Percentiles rank a stretch among this genome's conserved stretches.
Conservation (phyloP, 2,888 invertebrate genomes). For the Hesperia comma region DNA sequence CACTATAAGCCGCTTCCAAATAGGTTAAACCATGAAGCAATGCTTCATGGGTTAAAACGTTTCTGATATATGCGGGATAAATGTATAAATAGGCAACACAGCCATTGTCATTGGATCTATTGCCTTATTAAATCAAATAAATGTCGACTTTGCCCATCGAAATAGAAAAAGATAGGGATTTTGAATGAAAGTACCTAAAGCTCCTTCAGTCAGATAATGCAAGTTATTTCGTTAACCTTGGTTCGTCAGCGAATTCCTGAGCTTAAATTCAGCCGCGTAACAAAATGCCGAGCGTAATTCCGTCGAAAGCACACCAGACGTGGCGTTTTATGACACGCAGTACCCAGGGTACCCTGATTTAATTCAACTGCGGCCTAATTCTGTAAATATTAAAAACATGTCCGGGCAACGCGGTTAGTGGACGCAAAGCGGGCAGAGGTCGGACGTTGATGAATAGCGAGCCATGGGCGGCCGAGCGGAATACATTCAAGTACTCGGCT, state of each 20-base stretch:
- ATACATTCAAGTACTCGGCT: slow-evolving; percentile 24
- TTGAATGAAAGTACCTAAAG: too few species aligned
- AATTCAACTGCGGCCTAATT: slow-evolving; percentile 13
- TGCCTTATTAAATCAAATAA: too few species aligned
- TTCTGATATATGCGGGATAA: too few species aligned
- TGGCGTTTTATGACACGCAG: background rate
- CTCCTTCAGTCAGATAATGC: background rate
- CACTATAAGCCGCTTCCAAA: too few species aligned
- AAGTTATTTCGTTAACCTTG: slow-evolving; percentile 2
- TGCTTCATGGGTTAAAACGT: too few species aligned
- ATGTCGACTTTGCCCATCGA: too few species aligned
- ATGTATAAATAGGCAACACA: too few species aligned
- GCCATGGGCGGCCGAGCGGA: slow-evolving; percentile 39
- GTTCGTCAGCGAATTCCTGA: background rate
- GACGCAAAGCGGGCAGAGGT: slow-evolving; percentile 45
- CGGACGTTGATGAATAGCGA: slow-evolving; percentile 62
- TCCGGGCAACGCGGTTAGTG: slow-evolving; percentile 29
- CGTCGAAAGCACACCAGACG: background rate
- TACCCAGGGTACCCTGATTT: slow-evolving; percentile 22
- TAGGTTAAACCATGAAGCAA: too few species aligned
- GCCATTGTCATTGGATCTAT: too few species aligned
- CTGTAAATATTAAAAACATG: slow-evolving; percentile 33
- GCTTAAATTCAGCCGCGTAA: background rate
- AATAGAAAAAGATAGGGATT: too few species aligned
- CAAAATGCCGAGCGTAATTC: background rate